Conservation (phyloP, 2,113 vertebrate species). For the Calidris pygmaea region DNA sequence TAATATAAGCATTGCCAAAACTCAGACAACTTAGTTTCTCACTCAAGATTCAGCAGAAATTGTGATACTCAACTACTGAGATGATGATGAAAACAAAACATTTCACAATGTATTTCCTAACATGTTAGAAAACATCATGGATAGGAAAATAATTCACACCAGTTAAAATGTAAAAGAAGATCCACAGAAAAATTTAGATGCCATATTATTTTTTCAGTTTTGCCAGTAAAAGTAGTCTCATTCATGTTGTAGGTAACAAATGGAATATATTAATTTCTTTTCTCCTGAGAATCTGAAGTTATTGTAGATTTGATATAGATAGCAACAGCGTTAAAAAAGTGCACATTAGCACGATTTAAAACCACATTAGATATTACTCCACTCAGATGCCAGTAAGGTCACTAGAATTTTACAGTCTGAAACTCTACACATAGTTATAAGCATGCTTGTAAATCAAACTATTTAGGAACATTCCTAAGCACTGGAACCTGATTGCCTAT, state of each 20-base stretch:
- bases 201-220: not conserved
- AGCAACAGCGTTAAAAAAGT: not conserved
- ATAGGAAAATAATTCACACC: not conserved
- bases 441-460: not conserved
- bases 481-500: not conserved
- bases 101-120: not conserved
- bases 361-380: not conserved
- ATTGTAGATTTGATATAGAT: not conserved
- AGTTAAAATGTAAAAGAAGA: not conserved
- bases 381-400: not conserved
- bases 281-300: not conserved
- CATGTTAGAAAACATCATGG: not conserved
- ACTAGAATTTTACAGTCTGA: not conserved
- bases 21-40: not conserved
- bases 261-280: not conserved
- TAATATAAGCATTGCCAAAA: not conserved
- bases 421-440: not conserved
- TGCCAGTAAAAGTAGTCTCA: not conserved
- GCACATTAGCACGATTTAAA: not conserved
- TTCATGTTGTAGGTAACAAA: not conserved
- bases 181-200: not conserved
- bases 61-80: not conserved
- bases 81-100: not conserved
- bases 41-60: not conserved
- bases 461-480: not conserved